Conservation (phyloP, 1,140 invertebrate species). For the Dryas iulia region DNA sequence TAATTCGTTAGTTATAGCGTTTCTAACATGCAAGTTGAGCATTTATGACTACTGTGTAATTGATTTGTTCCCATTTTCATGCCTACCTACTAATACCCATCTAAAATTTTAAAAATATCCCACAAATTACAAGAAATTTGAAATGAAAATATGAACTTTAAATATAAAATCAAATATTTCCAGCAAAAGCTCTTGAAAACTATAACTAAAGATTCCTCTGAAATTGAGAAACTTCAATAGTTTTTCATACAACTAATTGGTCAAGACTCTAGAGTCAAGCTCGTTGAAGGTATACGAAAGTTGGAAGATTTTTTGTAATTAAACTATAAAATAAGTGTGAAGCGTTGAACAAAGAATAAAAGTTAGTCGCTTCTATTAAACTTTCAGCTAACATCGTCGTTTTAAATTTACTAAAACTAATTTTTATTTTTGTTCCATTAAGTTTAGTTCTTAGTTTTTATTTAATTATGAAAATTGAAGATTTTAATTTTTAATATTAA, state of each 20-base stretch:
- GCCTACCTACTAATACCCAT: too few relatives aligned
- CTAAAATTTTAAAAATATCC: too few relatives aligned
- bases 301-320: neutral
- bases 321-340: slow-evolving; percentile 1
- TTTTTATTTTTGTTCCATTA: neutral
- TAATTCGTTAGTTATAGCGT: too few relatives aligned
- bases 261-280: slow-evolving; percentile 1
- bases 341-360: neutral
- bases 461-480: too few relatives aligned
- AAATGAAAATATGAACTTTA: neutral
- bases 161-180: neutral
- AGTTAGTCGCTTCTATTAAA: neutral
- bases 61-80: too few relatives aligned
- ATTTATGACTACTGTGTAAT: too few relatives aligned
- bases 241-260: neutral
- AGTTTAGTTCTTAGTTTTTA: neutral
- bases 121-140: too few relatives aligned
- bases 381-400: neutral
- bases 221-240: neutral
- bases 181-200: neutral
- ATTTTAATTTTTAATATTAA: too few relatives aligned
- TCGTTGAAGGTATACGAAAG: neutral
- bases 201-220: neutral
- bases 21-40: too few relatives aligned
- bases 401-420: neutral